Base-by-base conservation (phyloP, 2,113 vertebrate genomes). In the Leucopsar rothschildi region DNA sequence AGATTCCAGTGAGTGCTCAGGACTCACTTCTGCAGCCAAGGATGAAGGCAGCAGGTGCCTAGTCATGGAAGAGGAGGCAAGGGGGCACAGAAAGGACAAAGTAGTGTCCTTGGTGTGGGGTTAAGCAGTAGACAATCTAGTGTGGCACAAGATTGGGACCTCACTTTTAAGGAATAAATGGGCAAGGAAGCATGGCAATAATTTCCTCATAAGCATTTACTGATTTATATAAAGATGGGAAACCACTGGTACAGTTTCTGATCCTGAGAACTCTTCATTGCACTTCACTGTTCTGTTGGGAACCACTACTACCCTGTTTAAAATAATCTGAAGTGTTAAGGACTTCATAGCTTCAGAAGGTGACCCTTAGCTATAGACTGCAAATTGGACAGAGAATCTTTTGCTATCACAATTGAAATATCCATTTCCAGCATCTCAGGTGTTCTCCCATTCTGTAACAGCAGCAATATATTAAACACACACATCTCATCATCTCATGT, bases 71-170 rank as follows among this genome's bases (percentile, higher is more conserved):
- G 31, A 37, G 3, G 4, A 15, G 23, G 23, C 1, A 2, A 42
- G 12, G 4, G 12, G 57, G 15, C 61, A 69, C 29, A 80, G 55
- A 69, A 72, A 80, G 57, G 57, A 60, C 57, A 77, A 49, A 82
- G 42, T 24, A 37, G 4, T 14, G 28, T 28, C 31, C n/a, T 40
- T 40, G 28, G 6, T 23, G 10, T 5, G 22, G 69, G 31, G 55
- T 64, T 23, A 80, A 35, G 31, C 25, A 50, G 24, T 1, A 42
- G 7, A 59, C 21, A 45, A 82, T 15, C 25, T 42, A 49, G 24
- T 4, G 25, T 0, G 7, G 29, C 35, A 64, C 19, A 83, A 37
- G 12, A 68, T 0, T 31, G 20, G 17, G 10, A 65, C 25, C 19
- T 47, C 39, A 24, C 4, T 78, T 73, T 55, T 60, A 45, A 80